Conservation (phyloP, 2,888 invertebrate species). For the Drosophila paranaensis region DNA sequence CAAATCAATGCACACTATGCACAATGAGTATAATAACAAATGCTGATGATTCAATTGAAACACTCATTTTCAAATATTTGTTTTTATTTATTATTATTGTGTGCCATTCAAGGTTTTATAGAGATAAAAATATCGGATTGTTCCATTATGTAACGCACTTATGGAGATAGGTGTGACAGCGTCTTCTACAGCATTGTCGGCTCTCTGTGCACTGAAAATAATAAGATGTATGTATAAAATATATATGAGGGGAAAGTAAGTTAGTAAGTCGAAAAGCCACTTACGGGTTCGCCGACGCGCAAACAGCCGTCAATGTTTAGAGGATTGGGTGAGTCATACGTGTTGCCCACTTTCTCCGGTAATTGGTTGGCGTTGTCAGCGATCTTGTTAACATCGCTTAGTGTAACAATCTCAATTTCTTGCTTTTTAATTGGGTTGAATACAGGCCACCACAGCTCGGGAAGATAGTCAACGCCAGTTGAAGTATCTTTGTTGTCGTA, state of each 20-base stretch:
- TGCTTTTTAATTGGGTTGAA: not conserved
- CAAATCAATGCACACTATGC: not conserved
- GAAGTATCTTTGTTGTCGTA: not conserved
- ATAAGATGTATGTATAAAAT: not conserved
- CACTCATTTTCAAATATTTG: not conserved
- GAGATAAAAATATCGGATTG: not conserved
- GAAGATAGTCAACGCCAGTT: not conserved
- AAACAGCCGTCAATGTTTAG: constrained; percentile 16
- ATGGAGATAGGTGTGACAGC: constrained; percentile 82
- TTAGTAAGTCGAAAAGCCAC: constrained; percentile 1
- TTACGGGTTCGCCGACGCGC: constrained; percentile 47
- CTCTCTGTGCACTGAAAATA: constrained; percentile 71
- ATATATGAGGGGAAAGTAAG: constrained; percentile 13
- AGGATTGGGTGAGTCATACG: not conserved
- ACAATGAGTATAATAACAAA: not conserved
- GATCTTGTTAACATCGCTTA: constrained; percentile 11
- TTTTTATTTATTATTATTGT: constrained; percentile 23
- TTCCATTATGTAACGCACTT: constrained; percentile 80
- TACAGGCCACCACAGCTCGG: not conserved
- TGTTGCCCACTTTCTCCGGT: constrained; percentile 36
- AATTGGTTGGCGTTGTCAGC: constrained; percentile 8
- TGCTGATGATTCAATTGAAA: not conserved
- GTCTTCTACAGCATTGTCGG: constrained; percentile 78
- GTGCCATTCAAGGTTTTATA: not conserved
- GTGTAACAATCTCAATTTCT: constrained; percentile 11